phyloP scores from a whole-genome alignment of 2,113 vertebrate species.

The Hydrochoerus hydrochaeris region DNA sequence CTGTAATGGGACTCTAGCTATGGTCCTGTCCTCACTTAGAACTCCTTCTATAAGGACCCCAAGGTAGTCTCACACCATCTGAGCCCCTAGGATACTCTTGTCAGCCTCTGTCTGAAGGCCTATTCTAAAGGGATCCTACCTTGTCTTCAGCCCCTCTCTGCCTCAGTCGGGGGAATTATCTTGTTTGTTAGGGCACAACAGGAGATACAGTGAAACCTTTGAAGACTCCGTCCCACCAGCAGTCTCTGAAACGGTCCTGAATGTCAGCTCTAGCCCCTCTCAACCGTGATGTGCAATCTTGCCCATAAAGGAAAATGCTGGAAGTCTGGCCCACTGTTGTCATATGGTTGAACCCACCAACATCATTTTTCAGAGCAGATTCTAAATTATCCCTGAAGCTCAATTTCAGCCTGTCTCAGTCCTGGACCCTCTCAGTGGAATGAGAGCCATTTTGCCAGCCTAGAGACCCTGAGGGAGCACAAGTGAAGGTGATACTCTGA shows the following conservation, averaged over 20 bases:
- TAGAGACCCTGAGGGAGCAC: too few species aligned
- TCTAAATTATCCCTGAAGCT: background rate
- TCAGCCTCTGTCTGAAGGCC: background rate
- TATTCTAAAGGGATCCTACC: background rate
- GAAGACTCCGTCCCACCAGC: too few species aligned
- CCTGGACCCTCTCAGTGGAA: background rate
- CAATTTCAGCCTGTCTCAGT: background rate
- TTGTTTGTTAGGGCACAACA: background rate
- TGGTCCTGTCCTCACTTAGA: background rate
- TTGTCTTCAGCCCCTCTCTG: background rate
- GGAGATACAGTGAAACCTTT: background rate
- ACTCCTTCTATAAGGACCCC: background rate
- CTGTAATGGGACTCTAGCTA: background rate
- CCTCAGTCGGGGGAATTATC: background rate
- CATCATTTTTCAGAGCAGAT: background rate
- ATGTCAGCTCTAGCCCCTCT: background rate
- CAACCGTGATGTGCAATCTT: background rate
- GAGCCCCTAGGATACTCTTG: background rate
- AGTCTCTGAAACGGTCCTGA: background rate
- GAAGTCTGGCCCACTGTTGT: background rate
- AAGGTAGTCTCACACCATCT: background rate
- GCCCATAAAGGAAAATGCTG: background rate
- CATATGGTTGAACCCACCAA: background rate
- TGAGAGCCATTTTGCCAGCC: background rate
- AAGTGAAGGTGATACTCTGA: background rate